These are phyloP conservation scores for Parnassius glacialis DNA, from an alignment of 2,888 invertebrate species.

Conservation along the genomic window DNA sequence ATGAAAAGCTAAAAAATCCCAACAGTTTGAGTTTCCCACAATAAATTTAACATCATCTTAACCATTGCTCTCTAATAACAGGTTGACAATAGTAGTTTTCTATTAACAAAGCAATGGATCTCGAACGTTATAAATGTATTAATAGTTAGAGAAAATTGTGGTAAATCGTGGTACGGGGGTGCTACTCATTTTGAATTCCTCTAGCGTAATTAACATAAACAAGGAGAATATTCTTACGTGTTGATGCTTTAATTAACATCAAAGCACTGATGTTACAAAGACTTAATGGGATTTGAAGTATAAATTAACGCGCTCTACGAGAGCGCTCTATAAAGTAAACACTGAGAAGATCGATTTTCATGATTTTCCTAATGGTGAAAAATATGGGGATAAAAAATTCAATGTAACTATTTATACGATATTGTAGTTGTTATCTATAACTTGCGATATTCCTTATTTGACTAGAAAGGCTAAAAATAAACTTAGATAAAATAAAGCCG, in stretches of 20 bases:
- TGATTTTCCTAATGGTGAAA: no score
- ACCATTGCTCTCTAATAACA: constrained; percentile 7
- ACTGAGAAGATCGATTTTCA: no score
- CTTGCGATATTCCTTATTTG: no score
- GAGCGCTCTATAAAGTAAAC: no score
- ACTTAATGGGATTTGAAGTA: constrained; percentile 26
- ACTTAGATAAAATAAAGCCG: no score
- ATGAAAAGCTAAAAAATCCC: constrained; percentile 25
- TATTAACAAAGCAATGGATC: constrained; percentile 20
- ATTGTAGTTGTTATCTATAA: no score
- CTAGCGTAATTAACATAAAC: constrained; percentile 44
- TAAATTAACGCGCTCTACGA: no score
- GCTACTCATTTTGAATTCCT: constrained; percentile 43
- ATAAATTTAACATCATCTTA: not conserved
- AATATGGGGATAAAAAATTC: no score
- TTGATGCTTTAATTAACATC: constrained; percentile 27
- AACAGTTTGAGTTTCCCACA: constrained; percentile 1
- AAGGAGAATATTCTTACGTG: constrained; percentile 42
- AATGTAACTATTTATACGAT: no score
- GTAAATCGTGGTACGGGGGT: constrained; percentile 31
- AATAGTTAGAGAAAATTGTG: not conserved
- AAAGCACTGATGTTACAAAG: constrained; percentile 22
- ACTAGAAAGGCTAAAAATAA: no score
- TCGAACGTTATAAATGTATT: not conserved
- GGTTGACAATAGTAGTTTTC: no score